These are phyloP conservation scores for Stomatorhinus walkeri DNA, from an alignment of 2,797 vertebrate genomes.

Conservation along the genomic window DNA sequence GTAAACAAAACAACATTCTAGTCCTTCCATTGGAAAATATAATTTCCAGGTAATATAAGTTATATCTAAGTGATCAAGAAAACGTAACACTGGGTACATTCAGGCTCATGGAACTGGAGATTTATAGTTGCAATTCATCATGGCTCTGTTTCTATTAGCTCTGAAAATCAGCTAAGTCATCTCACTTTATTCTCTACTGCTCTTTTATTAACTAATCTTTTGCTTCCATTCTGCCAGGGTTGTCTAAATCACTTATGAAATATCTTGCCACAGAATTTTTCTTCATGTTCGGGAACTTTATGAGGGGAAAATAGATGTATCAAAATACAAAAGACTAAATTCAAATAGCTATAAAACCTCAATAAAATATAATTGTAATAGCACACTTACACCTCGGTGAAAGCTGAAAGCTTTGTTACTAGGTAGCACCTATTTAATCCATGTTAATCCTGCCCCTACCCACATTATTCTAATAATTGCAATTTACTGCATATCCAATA, in stretches of 20 bases:
- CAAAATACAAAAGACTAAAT: conserved; percentile 9
- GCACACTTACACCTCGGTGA: background rate
- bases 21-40: background rate
- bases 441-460: conserved; percentile 41
- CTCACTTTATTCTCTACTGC: conserved; percentile 25
- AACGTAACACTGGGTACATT: background rate
- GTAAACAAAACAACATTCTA: background rate
- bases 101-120: background rate
- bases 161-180: background rate
- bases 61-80: background rate
- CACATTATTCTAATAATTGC: conserved; percentile 57
- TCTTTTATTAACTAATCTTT: conserved; percentile 45
- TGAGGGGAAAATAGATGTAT: conserved; percentile 43
- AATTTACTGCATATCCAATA: conserved; percentile 53
- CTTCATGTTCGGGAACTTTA: conserved; percentile 29
- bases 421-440: background rate
- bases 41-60: background rate
- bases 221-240: conserved; percentile 43
- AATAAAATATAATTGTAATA: conserved; percentile 14
- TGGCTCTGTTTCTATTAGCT: background rate
- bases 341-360: conserved; percentile 18
- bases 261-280: conserved; percentile 51
- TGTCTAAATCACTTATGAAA: conserved; percentile 44
- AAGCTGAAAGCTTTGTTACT: background rate
- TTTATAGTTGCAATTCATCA: background rate